These are phyloP conservation scores for Caenorhabditis briggsae DNA, from an alignment of 1,140 invertebrate species.

Conservation along the genomic window DNA sequence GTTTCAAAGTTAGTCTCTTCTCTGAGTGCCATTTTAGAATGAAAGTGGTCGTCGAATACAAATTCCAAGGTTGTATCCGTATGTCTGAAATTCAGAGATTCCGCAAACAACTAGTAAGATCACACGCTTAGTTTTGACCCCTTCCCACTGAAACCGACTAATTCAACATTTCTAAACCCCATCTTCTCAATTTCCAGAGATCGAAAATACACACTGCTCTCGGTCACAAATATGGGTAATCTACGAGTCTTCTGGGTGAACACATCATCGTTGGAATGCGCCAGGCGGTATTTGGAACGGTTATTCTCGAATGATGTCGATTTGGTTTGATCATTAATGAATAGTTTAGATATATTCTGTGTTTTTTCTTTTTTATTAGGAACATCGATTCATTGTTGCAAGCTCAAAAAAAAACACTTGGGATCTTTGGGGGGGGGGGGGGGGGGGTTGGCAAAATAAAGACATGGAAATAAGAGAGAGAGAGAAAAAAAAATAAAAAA, in stretches of 20 bases:
- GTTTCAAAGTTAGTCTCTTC: too few species aligned
- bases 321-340: neutral
- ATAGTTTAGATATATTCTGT: neutral
- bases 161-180: neutral
- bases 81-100: too few species aligned
- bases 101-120: too few species aligned
- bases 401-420: too few species aligned
- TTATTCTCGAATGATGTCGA: conserved; percentile 26
- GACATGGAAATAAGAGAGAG: too few species aligned
- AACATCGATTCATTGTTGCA: neutral
- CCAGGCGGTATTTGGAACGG: conserved; percentile 16
- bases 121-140: too few species aligned
- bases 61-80: too few species aligned
- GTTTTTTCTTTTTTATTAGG: neutral
- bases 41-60: too few species aligned
- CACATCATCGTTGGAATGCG: conserved; percentile 30
- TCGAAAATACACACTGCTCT: conserved; percentile 27
- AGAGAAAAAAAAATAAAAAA: too few species aligned
- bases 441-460: too few species aligned
- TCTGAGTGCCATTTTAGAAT: too few species aligned
- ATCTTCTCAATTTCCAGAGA: neutral
- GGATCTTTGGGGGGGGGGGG: too few species aligned
- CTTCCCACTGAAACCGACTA: neutral
- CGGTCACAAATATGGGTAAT: conserved; percentile 29
- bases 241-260: conserved; percentile 40